Evolutionary conservation across 2,797 vertebrate genomes (phyloP).

Genomic region (Pseudochirops corinnae): DNA sequence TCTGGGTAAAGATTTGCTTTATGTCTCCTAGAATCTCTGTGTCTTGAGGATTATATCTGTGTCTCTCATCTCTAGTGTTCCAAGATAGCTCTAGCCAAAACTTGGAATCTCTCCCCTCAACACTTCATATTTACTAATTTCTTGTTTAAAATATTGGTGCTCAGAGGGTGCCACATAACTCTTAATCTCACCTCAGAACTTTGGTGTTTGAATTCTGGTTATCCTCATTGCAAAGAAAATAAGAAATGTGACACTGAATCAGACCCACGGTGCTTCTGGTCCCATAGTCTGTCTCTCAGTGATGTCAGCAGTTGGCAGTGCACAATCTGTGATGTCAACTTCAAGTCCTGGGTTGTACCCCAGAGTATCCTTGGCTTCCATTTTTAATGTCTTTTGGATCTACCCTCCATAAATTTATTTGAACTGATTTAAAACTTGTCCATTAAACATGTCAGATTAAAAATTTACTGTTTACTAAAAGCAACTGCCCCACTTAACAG

Average conservation of each 20-base stretch:
- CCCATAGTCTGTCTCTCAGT: not conserved
- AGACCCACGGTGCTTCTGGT: not conserved
- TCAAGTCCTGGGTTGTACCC: not conserved
- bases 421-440: not conserved
- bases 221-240: not conserved
- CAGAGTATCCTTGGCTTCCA: not conserved
- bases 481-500: not conserved
- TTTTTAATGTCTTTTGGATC: not conserved
- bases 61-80: constrained; percentile 17
- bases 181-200: not conserved
- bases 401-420: not conserved
- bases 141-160: constrained; percentile 8
- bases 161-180: not conserved
- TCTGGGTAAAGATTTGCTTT: constrained; percentile 72
- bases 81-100: not conserved
- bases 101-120: not conserved
- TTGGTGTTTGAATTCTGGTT: not conserved
- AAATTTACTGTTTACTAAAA: not conserved
- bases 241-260: not conserved
- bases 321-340: not conserved
- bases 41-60: not conserved
- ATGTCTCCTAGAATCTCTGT: constrained; percentile 26
- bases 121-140: not conserved
- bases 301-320: not conserved
- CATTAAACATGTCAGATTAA: not conserved